Conservation (phyloP, 2,888 invertebrate genomes). For the Caenorhabditis sinica region DNA sequence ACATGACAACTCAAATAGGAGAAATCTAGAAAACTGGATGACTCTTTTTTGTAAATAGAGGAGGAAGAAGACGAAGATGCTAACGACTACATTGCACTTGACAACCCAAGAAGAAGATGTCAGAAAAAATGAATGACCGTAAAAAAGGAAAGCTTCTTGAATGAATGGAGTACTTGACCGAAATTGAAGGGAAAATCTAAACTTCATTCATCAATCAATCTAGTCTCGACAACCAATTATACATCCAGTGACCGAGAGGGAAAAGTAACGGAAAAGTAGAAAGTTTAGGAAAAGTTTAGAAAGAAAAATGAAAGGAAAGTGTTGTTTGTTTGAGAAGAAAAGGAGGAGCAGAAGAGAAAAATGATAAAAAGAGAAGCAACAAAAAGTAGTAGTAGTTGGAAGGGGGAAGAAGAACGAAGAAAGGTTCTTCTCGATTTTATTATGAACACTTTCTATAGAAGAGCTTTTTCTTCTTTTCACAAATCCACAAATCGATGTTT, state of each 20-base stretch:
- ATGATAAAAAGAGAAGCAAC: constrained; percentile 28
- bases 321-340: constrained; percentile 34
- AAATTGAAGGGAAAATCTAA: constrained; percentile 26
- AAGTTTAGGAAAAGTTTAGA: background rate
- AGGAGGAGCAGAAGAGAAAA: constrained; percentile 2
- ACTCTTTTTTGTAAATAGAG: background rate
- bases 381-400: constrained; percentile 32
- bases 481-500: constrained; percentile 21
- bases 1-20: background rate
- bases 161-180: constrained; percentile 46
- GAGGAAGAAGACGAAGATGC: too few species aligned
- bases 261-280: constrained; percentile 18
- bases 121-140: constrained; percentile 20
- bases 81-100: constrained; percentile 20
- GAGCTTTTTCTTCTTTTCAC: background rate
- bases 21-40: background rate
- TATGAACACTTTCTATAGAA: constrained; percentile 53
- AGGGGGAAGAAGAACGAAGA: constrained; percentile 1
- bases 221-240: constrained; percentile 44
- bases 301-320: constrained; percentile 20
- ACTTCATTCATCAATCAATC: constrained; percentile 50
- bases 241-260: background rate
- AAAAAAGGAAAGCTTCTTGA: constrained; percentile 27
- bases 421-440: constrained; percentile 47
- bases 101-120: background rate